phyloP scores from a whole-genome alignment of 1,140 invertebrate species.

The Zaprionus inermis region DNA sequence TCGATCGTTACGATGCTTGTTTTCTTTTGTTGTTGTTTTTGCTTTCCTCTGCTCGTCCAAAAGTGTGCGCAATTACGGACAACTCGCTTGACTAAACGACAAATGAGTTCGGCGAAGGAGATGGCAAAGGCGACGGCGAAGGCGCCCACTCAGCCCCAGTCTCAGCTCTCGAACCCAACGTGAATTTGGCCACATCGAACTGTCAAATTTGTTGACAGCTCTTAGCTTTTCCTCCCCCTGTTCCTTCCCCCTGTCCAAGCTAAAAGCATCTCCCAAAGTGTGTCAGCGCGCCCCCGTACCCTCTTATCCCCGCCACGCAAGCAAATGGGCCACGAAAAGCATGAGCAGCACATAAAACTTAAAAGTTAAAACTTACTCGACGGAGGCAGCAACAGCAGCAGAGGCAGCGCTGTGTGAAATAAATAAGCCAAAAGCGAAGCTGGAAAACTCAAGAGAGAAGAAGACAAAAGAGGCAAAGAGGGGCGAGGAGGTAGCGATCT shows the following conservation, averaged over 20 bases:
- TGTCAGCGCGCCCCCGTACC: conserved; percentile 19
- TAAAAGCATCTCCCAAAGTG: conserved; percentile 64
- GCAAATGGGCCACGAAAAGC: conserved; percentile 45
- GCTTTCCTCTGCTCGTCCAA: conserved; percentile 10
- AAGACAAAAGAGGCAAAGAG: neutral
- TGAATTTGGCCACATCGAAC: conserved; percentile 41
- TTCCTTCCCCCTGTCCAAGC: conserved; percentile 10
- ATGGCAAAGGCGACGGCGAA: neutral
- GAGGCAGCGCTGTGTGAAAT: conserved; percentile 50
- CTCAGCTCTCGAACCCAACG: neutral
- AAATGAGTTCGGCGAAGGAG: conserved; percentile 55
- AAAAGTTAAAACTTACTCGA: conserved; percentile 31
- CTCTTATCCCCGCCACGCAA: neutral
- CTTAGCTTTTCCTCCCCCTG: conserved; percentile 26
- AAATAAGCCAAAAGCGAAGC: conserved; percentile 48
- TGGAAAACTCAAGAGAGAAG: conserved; percentile 41
- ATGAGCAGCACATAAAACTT: conserved; percentile 50
- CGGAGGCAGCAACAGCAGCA: conserved; percentile 1
- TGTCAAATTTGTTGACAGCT: conserved; percentile 78
- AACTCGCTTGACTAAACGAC: conserved; percentile 76
- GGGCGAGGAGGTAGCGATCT: neutral
- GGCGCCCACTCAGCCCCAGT: conserved; percentile 43
- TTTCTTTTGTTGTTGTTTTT: neutral
- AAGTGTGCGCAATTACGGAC: conserved; percentile 62
- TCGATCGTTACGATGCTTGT: conserved; percentile 12